phyloP scores from a whole-genome alignment of 2,888 invertebrate genomes.

The Acleris holmiana region DNA sequence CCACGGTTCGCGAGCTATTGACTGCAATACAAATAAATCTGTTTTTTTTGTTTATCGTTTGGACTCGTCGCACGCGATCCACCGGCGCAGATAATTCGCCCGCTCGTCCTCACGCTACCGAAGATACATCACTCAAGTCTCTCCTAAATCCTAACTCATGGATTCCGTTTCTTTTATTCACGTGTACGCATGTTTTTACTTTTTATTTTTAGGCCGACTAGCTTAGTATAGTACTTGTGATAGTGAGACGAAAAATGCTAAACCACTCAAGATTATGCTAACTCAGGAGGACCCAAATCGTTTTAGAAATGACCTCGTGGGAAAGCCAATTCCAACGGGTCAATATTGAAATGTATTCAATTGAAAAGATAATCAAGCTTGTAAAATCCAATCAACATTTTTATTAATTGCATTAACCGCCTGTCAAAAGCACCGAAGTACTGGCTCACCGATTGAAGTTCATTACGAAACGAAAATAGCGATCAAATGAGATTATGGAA shows the following conservation, averaged over 20 bases:
- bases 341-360: constrained; percentile 12
- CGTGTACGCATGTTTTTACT: not conserved
- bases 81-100: constrained; percentile 2
- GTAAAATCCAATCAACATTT: constrained; percentile 26
- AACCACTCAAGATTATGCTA: no score
- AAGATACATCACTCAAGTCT: not conserved
- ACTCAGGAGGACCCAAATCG: no score
- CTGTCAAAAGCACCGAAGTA: constrained; percentile 21
- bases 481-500: constrained; percentile 16
- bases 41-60: constrained; percentile 17
- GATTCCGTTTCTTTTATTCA: no score
- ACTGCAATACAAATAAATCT: constrained; percentile 17
- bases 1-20: constrained; percentile 8
- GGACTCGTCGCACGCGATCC: constrained; percentile 12
- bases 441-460: constrained; percentile 25
- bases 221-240: no score
- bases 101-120: constrained; percentile 2
- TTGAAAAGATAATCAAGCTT: constrained; percentile 6
- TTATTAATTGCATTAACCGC: constrained; percentile 34
- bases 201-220: no score
- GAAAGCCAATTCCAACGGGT: no score
- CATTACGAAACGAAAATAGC: constrained; percentile 18
- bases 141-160: no score
- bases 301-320: no score
- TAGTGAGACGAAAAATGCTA: no score